Evolutionary conservation across 1,140 invertebrate genomes (phyloP).

Genomic region (Neodiprion fabricii): DNA sequence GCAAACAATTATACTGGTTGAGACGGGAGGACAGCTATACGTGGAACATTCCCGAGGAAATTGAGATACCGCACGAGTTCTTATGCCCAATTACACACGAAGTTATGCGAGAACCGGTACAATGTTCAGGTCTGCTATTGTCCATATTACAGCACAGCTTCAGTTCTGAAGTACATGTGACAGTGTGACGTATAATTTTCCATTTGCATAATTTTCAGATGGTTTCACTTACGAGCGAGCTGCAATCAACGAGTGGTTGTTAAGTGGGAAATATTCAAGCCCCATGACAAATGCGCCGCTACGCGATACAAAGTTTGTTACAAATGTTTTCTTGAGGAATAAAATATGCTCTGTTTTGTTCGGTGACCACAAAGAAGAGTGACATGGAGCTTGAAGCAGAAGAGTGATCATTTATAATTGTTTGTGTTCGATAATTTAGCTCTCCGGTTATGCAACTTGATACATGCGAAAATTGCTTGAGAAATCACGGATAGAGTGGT

Average conservation of each 20-base stretch:
- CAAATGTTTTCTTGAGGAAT: conserved; percentile 63
- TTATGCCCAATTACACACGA: conserved; percentile 85
- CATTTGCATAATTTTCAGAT: conserved; percentile 60
- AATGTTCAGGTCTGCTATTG: conserved; percentile 66
- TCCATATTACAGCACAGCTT: background rate
- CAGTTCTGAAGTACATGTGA: background rate
- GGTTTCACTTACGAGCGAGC: conserved; percentile 79
- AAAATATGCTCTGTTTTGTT: conserved; percentile 46
- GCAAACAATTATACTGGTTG: conserved; percentile 62
- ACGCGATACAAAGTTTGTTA: conserved; percentile 62
- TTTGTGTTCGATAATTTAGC: too few relatives aligned
- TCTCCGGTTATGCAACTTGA: too few relatives aligned
- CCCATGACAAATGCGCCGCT: conserved; percentile 79
- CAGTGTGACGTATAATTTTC: conserved; percentile 3
- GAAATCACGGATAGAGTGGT: too few relatives aligned
- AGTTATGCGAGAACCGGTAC: conserved; percentile 80
- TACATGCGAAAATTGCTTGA: too few relatives aligned
- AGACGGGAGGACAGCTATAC: conserved; percentile 51
- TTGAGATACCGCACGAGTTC: conserved; percentile 70
- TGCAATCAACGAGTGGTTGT: conserved; percentile 79
- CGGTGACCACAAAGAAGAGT: conserved; percentile 30
- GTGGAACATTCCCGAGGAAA: conserved; percentile 35
- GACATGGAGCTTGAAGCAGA: too few relatives aligned
- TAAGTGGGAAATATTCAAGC: conserved; percentile 73
- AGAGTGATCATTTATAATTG: too few relatives aligned